Evolutionary conservation across 37 sponge, comb jelly and placozoan species (phyloP).

Genomic region (Tethya wilhelma): DNA sequence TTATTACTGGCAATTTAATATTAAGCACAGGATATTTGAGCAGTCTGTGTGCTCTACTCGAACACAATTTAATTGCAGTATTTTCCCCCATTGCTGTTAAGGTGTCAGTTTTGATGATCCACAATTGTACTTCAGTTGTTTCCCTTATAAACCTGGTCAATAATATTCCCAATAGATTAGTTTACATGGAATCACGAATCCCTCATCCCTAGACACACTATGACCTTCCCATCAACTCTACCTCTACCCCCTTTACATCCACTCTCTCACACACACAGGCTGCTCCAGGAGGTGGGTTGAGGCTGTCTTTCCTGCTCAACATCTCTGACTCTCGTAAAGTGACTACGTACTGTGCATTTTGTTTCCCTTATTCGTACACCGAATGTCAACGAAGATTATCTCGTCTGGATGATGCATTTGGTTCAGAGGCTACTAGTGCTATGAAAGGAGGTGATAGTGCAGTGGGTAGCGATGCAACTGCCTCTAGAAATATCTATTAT

Average conservation of each 20-base stretch:
- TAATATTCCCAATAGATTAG: no score
- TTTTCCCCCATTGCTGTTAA: no score
- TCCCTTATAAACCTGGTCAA: no score
- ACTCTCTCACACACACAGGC: not conserved
- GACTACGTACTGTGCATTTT: conserved; percentile 92
- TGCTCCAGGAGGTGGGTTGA: conserved; percentile 71
- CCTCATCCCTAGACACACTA: no score
- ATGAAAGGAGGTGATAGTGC: no score
- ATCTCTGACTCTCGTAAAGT: conserved; percentile 50
- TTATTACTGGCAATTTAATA: not conserved
- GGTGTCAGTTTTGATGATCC: no score
- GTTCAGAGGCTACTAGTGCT: not conserved
- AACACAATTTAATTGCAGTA: no score
- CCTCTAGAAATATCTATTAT: conserved; percentile 71
- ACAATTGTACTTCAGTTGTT: no score
- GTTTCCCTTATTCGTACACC: conserved; percentile 91
- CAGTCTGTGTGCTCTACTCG: no score
- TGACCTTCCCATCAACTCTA: not conserved
- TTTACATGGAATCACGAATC: no score
- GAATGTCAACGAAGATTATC: conserved; percentile 79
- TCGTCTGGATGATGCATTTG: conserved; percentile 40
- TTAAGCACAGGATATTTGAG: no score
- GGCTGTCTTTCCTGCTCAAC: conserved; percentile 73
- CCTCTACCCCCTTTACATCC: not conserved
- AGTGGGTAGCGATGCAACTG: no score